These are phyloP conservation scores for Falco naumanni DNA, from an alignment of 2,797 vertebrate genomes.

Conservation along the genomic window DNA sequence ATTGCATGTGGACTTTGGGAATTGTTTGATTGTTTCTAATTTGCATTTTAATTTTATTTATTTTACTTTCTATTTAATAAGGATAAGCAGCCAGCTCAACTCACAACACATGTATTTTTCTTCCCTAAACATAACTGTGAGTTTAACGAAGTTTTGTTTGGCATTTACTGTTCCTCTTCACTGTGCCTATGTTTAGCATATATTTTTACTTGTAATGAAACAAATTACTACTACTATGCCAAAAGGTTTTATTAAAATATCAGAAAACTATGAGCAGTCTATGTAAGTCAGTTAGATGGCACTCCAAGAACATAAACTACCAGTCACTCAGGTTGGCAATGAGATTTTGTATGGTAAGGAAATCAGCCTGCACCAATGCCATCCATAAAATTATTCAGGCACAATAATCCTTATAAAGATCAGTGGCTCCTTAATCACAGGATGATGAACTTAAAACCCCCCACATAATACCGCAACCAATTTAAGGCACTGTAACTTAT, in stretches of 20 bases:
- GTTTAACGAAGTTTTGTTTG: not conserved
- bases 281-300: constrained; percentile 6
- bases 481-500: not conserved
- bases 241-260: not conserved
- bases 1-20: not conserved
- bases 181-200: not conserved
- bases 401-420: not conserved
- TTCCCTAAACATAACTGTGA: not conserved
- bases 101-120: not conserved
- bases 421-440: not conserved
- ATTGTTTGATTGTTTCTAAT: not conserved
- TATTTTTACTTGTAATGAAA: not conserved
- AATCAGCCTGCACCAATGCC: not conserved
- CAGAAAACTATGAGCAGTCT: not conserved
- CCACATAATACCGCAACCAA: not conserved
- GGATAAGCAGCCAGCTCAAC: not conserved
- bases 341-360: not conserved
- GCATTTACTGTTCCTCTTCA: not conserved
- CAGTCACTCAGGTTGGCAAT: not conserved
- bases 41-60: not conserved
- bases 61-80: not conserved
- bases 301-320: constrained; percentile 1
- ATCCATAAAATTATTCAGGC: not conserved
- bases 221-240: not conserved
- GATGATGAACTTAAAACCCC: not conserved